Base-by-base conservation (phyloP, 2,888 invertebrate species). In the Diploptera punctata region DNA sequence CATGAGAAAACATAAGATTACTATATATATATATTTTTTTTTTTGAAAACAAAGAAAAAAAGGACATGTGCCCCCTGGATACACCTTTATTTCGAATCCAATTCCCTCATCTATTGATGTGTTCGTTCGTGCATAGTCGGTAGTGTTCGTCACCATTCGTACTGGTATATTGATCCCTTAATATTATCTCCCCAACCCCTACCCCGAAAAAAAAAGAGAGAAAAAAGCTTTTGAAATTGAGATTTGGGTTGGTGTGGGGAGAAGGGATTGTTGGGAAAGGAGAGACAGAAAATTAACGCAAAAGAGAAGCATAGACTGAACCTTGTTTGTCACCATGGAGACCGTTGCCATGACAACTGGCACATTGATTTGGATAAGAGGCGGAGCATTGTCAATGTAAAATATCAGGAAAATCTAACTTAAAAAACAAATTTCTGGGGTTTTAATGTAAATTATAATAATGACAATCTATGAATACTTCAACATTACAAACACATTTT, bases 341-440 rank as follows among this genome's bases (percentile, higher is more conserved):
- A 74, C 74, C 75, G 80, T 80, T 78, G 77, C 77, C 78, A 77
- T 75, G 78, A 78, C 77, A 78, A 80, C 76, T 80, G n/a, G 81
- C 81, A 82, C 83, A 83, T 83, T 82, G 83, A 83, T 83, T 83
- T 83, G 82, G 81, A 79, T 43, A 38, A 31, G 43, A 49, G n/a
- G 21, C 43, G 65, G 44, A 61, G 61, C 70, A 43, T 70, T 57
- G 70, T 38, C 43, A 54, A 43, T 57, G 54, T 60, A 61, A 43
- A 70, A 33, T 70, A 70, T 67, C 3, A 29, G 60, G 60, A 33
- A n/a, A 16, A 7, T 26, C 54, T 54, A 26, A 54, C 21, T 54
- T 24, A 0, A 57, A 57, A 57, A 24, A 10, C 21, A 5, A n/a
- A n/a, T 29, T 57, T 9, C 9, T 5, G 29, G 13, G 57, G 52